Evolutionary conservation across 1,140 invertebrate genomes (phyloP).

Genomic region (Brachionus rotundiformis): DNA sequence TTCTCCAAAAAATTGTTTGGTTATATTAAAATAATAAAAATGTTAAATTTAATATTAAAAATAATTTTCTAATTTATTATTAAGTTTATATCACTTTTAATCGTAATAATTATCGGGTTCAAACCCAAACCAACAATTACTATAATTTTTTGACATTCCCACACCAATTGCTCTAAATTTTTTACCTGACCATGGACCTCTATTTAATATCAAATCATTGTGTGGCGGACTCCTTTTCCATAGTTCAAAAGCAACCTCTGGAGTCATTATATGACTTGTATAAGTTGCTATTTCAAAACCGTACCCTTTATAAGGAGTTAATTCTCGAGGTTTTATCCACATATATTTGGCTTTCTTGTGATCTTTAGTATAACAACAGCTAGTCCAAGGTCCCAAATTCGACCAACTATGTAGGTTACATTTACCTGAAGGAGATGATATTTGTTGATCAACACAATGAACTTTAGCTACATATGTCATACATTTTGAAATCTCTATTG

Average conservation of each 20-base stretch:
- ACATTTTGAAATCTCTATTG: conserved; percentile 22
- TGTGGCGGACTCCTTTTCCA: conserved; percentile 37
- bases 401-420: conserved; percentile 42
- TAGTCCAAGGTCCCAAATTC: neutral
- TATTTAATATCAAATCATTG: conserved; percentile 33
- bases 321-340: conserved; percentile 32
- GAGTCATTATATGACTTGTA: conserved; percentile 21
- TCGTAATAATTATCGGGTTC: conserved; percentile 32
- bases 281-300: conserved; percentile 49
- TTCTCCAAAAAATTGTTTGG: too few species aligned
- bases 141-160: conserved; percentile 24
- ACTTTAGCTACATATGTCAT: conserved; percentile 11
- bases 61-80: too few species aligned
- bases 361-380: conserved; percentile 40
- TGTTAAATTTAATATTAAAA: too few species aligned
- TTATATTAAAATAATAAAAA: too few species aligned
- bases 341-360: conserved; percentile 40
- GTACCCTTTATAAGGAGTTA: conserved; percentile 33
- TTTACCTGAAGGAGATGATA: conserved; percentile 14
- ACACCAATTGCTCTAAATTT: conserved; percentile 23
- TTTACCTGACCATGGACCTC: conserved; percentile 34
- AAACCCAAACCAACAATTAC: conserved; percentile 31
- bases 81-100: neutral
- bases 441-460: conserved; percentile 27
- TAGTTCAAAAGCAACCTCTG: conserved; percentile 18